A percentile compares a stretch with the other conserved stretches of the same genome.
These are phyloP conservation scores for Drosophila mayaguana DNA, from an alignment of 2,888 invertebrate species.

Conservation along the genomic window DNA sequence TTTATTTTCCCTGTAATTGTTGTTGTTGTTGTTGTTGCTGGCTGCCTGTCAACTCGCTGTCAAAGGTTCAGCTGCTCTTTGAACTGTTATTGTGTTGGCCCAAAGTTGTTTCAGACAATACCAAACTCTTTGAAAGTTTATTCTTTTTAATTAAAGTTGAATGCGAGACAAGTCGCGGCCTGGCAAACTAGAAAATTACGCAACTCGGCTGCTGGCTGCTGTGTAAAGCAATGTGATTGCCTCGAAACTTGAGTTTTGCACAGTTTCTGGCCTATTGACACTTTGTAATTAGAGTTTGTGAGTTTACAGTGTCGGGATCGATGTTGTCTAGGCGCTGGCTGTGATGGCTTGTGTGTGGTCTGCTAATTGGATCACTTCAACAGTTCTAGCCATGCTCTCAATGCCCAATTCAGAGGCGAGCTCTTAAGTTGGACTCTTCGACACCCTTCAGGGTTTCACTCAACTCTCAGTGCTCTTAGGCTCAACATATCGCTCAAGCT, in stretches of 20 bases:
- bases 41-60: constrained; percentile 82
- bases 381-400: constrained; percentile 22
- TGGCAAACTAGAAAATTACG: constrained; percentile 23
- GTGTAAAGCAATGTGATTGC: constrained; percentile 30
- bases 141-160: constrained; percentile 69
- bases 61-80: constrained; percentile 63
- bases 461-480: constrained; percentile 51
- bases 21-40: constrained; percentile 4
- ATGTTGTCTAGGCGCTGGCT: constrained; percentile 8
- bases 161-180: constrained; percentile 45
- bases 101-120: constrained; percentile 35
- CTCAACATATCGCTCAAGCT: constrained; percentile 56
- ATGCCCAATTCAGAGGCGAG: constrained; percentile 7
- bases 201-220: not conserved
- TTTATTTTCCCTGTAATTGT: constrained; percentile 59
- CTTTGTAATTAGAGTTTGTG: constrained; percentile 22
- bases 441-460: constrained; percentile 34
- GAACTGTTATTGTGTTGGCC: constrained; percentile 23
- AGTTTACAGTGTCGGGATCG: constrained; percentile 4
- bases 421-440: constrained; percentile 27
- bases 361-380: constrained; percentile 67
- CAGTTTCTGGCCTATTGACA: constrained; percentile 40
- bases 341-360: constrained; percentile 42
- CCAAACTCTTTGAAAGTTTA: constrained; percentile 45
- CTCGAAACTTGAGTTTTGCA: constrained; percentile 16